Evolutionary conservation across 2,888 invertebrate genomes (phyloP).

Genomic region (Cordilura impudica): DNA sequence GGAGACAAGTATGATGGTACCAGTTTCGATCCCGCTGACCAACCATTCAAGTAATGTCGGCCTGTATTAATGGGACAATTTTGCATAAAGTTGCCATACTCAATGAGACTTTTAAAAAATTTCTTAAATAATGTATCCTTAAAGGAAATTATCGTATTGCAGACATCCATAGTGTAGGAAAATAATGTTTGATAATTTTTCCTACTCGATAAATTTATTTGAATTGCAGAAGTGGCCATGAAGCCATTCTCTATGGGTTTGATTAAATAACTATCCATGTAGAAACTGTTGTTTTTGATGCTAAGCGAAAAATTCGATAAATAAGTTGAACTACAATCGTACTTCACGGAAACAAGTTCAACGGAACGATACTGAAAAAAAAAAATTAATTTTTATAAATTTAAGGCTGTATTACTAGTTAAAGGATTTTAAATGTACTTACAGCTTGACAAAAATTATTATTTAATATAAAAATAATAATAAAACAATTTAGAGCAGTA

Average conservation of each 20-base stretch:
- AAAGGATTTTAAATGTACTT: too few species aligned
- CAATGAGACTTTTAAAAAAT: conserved; percentile 66
- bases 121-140: conserved; percentile 65
- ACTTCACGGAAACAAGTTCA: not conserved
- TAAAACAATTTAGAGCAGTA: too few species aligned
- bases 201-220: conserved; percentile 61
- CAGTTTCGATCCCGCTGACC: conserved; percentile 55
- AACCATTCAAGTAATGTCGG: conserved; percentile 61
- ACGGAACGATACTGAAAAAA: not conserved
- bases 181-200: conserved; percentile 67
- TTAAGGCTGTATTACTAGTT: not conserved
- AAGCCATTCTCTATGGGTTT: conserved; percentile 59
- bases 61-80: conserved; percentile 66
- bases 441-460: not conserved
- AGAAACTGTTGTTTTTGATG: conserved; percentile 63
- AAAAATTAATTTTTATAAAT: too few species aligned
- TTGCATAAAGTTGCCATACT: conserved; percentile 67
- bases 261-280: conserved; percentile 61
- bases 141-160: conserved; percentile 62
- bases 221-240: conserved; percentile 64
- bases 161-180: conserved; percentile 65
- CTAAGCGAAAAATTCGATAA: conserved; percentile 63
- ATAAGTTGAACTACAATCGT: conserved; percentile 45
- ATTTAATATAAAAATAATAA: not conserved
- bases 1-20: conserved; percentile 64